Evolutionary conservation across 2,113 vertebrate genomes (phyloP).

Genomic region (Tetrax tetrax): DNA sequence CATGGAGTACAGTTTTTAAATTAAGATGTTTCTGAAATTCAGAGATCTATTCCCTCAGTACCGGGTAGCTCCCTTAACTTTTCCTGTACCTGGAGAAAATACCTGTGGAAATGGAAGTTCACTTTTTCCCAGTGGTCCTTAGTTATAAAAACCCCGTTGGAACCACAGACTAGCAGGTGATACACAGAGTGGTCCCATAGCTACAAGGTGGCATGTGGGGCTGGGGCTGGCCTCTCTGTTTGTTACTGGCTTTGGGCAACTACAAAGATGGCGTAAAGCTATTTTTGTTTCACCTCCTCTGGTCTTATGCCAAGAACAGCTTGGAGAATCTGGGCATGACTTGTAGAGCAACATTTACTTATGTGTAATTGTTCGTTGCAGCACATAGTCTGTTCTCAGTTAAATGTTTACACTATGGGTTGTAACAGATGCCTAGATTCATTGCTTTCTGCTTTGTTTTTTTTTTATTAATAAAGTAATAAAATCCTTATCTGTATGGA

Average conservation of each 20-base stretch:
- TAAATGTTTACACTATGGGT: background rate
- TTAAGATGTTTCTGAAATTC: background rate
- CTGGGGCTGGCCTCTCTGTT: background rate
- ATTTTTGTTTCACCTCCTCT: conserved; percentile 18
- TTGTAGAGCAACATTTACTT: background rate
- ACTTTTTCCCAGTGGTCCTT: background rate
- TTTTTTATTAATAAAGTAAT: background rate
- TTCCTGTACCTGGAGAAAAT: background rate
- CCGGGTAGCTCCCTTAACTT: background rate
- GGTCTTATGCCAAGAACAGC: conserved; percentile 7
- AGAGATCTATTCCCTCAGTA: background rate
- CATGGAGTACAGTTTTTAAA: background rate
- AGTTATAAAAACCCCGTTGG: background rate
- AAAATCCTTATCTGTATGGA: background rate
- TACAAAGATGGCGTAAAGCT: background rate
- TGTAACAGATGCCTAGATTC: background rate
- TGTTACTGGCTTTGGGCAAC: background rate
- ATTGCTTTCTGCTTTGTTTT: background rate
- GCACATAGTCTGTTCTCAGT: background rate
- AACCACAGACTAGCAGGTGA: background rate
- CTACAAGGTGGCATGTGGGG: background rate
- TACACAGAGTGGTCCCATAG: background rate
- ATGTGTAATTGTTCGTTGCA: background rate
- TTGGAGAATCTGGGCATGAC: background rate
- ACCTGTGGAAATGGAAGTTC: background rate